Evolutionary conservation across 2,797 vertebrate species (phyloP).

Genomic region (Platyrinchus mystaceus): DNA sequence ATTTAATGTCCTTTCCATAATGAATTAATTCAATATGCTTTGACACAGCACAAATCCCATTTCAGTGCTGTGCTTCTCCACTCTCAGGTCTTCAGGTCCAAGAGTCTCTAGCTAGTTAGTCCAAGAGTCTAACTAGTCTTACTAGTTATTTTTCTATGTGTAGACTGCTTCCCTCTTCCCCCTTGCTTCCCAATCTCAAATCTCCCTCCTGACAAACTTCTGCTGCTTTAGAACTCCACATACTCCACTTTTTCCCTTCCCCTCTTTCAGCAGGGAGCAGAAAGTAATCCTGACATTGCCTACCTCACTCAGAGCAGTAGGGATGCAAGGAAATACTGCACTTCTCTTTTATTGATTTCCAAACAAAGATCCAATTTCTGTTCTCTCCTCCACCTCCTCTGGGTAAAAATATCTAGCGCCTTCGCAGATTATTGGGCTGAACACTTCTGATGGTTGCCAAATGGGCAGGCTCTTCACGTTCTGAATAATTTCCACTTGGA

Average conservation of each 20-base stretch:
- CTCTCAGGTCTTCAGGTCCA: not conserved
- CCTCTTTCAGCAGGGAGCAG: not conserved
- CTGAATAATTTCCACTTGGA: constrained; percentile 10
- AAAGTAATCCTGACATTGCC: not conserved
- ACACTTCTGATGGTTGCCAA: constrained; percentile 5
- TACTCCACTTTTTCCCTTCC: not conserved
- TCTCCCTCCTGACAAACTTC: not conserved
- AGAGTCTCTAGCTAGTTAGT: not conserved
- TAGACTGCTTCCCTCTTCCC: not conserved
- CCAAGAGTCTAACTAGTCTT: no score
- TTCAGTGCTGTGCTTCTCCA: not conserved
- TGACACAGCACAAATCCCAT: constrained; percentile 19
- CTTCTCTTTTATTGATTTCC: not conserved
- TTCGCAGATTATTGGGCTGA: constrained; percentile 23
- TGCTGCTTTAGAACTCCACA: not conserved
- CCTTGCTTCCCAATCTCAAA: not conserved
- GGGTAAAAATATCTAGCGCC: not conserved
- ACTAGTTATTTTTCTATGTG: not conserved
- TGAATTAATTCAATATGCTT: not conserved
- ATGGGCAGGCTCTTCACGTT: not conserved
- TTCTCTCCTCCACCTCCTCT: not conserved
- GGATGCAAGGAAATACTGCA: not conserved
- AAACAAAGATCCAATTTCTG: not conserved
- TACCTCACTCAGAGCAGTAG: not conserved
- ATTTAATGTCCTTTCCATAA: not conserved